phyloP scores from a whole-genome alignment of 2,797 vertebrate species.

The Eurystomus glaucurus region DNA sequence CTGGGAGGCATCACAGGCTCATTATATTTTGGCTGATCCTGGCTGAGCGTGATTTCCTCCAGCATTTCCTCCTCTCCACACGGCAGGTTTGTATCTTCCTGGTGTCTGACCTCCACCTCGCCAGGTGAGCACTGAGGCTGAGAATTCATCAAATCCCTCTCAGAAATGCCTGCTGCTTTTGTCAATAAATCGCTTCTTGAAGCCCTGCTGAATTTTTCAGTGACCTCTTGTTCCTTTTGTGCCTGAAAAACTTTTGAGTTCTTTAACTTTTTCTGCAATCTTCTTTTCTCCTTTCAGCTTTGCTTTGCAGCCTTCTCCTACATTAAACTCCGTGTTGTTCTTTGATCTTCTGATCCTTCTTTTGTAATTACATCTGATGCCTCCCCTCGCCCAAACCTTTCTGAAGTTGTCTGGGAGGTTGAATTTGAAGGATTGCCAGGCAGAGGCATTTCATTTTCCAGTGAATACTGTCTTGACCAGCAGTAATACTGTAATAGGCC shows the following conservation, averaged over 20 bases:
- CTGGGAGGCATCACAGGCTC: background rate
- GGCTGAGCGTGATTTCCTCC: background rate
- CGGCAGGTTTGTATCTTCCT: background rate
- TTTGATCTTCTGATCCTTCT: background rate
- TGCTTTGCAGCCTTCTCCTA: background rate
- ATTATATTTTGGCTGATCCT: background rate
- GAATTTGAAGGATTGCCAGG: background rate
- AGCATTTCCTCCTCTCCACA: background rate
- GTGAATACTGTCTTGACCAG: background rate
- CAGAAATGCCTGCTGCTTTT: background rate
- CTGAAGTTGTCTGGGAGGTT: background rate
- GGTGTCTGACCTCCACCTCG: background rate
- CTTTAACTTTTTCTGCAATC: background rate
- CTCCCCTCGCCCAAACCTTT: background rate
- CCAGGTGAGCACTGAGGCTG: background rate
- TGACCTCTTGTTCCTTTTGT: background rate
- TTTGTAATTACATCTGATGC: background rate
- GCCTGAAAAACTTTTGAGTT: background rate
- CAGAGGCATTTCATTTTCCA: background rate
- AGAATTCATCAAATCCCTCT: background rate
- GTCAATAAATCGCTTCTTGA: constrained; percentile 1
- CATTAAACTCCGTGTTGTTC: background rate
- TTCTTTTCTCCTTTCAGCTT: background rate
- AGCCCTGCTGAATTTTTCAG: background rate
- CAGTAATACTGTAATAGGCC: background rate